Evolutionary conservation across 1,140 invertebrate species (phyloP).

Genomic region (Gerris buenoi): DNA sequence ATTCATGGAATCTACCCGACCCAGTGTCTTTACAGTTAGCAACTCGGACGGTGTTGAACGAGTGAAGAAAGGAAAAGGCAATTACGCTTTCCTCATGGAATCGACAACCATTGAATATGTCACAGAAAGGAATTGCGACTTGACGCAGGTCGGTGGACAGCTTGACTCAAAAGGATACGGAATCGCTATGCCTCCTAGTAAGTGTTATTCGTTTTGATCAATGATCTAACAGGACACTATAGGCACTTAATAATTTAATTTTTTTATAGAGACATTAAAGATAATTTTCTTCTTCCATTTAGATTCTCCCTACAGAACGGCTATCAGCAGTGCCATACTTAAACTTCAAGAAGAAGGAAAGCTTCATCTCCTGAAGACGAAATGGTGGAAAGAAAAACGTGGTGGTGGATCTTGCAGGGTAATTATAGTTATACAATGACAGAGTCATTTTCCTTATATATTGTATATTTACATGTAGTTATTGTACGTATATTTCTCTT

Average conservation of each 20-base stretch:
- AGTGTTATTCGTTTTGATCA: too few species aligned
- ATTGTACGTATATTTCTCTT: too few species aligned
- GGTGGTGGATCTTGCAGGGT: conserved; percentile 68
- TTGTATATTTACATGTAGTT: too few species aligned
- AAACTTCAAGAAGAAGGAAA: conserved; percentile 86
- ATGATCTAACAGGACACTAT: too few species aligned
- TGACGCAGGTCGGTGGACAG: conserved; percentile 77
- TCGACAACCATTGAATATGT: conserved; percentile 84
- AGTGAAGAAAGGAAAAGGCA: conserved; percentile 67
- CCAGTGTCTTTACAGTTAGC: conserved; percentile 66
- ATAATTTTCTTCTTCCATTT: conserved; percentile 22
- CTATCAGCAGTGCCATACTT: conserved; percentile 73
- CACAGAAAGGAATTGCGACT: conserved; percentile 75
- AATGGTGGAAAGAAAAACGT: conserved; percentile 89
- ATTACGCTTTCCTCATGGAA: conserved; percentile 86
- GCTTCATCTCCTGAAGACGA: conserved; percentile 77
- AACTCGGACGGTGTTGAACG: conserved; percentile 75
- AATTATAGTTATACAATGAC: too few species aligned
- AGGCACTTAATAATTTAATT: too few species aligned
- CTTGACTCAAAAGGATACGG: conserved; percentile 86
- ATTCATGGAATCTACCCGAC: conserved; percentile 74
- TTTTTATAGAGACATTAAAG: not conserved
- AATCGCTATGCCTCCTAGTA: conserved; percentile 82
- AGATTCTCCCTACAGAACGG: conserved; percentile 75
- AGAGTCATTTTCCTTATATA: too few species aligned